phyloP scores from a whole-genome alignment of 2,113 vertebrate species.

The Megaceryle maxima region DNA sequence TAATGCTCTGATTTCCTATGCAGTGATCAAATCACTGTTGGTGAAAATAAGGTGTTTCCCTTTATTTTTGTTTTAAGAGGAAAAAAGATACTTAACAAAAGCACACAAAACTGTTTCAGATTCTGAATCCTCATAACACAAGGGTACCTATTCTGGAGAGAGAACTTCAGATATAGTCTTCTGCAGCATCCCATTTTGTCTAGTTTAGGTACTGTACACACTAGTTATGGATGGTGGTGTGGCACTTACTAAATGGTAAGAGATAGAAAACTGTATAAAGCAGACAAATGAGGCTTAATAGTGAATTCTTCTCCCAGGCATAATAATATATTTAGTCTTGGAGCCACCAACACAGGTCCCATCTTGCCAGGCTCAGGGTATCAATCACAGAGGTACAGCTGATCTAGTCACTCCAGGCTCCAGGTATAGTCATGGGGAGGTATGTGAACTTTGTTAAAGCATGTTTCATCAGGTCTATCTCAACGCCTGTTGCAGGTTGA shows the following conservation, averaged over 20 bases:
- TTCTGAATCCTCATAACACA: neutral
- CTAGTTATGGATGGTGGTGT: neutral
- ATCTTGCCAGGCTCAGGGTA: neutral
- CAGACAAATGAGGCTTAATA: neutral
- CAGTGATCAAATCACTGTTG: fast-evolving
- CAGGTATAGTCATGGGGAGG: neutral
- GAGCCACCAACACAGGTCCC: fast-evolving
- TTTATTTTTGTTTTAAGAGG: neutral
- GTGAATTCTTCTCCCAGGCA: neutral
- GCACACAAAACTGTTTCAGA: neutral
- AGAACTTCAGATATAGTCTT: fast-evolving
- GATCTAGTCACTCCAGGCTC: neutral
- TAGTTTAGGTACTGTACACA: neutral
- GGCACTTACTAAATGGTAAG: fast-evolving
- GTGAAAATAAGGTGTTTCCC: fast-evolving
- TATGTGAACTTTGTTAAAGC: neutral
- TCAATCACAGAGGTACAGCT: fast-evolving
- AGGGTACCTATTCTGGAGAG: fast-evolving
- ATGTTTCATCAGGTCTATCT: neutral
- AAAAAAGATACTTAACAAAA: neutral
- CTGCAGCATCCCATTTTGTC: neutral
- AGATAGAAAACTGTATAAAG: neutral
- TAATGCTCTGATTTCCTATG: neutral
- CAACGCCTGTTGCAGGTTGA: neutral
- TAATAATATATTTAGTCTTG: neutral